These are phyloP conservation scores for Cryptocephalus moraei DNA, from an alignment of 2,888 invertebrate species.

Conservation along the genomic window DNA sequence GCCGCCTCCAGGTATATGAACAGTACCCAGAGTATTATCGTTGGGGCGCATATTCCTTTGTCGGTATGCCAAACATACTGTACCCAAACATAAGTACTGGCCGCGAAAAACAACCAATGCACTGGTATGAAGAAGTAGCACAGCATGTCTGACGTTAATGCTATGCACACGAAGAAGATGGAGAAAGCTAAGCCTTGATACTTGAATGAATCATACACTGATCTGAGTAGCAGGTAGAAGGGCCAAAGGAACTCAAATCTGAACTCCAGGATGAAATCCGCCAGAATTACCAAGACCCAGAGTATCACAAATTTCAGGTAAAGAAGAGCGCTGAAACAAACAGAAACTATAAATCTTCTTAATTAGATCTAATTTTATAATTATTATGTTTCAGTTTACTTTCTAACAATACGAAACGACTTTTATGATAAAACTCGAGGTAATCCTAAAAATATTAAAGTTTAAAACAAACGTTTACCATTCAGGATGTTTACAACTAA, in stretches of 20 bases:
- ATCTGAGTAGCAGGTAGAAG: slow-evolving; percentile 91
- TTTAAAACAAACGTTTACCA: too few relatives aligned
- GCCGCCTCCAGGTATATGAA: slow-evolving; percentile 93
- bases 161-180: slow-evolving; percentile 95
- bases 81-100: slow-evolving; percentile 98
- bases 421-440: too few relatives aligned
- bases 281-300: slow-evolving; percentile 89
- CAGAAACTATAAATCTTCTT: slow-evolving; percentile 8
- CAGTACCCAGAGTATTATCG: slow-evolving; percentile 85
- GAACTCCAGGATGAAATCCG: slow-evolving; percentile 95
- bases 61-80: slow-evolving; percentile 98
- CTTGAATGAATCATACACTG: slow-evolving; percentile 94
- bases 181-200: slow-evolving; percentile 98
- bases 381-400: too few relatives aligned
- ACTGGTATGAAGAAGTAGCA: slow-evolving; percentile 98
- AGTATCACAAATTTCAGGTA: slow-evolving; percentile 92
- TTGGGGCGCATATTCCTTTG: slow-evolving; percentile 82
- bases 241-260: slow-evolving; percentile 99
- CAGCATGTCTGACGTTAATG: slow-evolving; percentile 95
- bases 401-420: too few relatives aligned
- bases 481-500: too few relatives aligned
- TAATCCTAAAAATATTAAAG: too few relatives aligned
- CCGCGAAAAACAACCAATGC: slow-evolving; percentile 94
- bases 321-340: slow-evolving; percentile 74
- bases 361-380: too few relatives aligned